phyloP scores from a whole-genome alignment of 2,888 invertebrate genomes.

The Lasioglossum lativentre region DNA sequence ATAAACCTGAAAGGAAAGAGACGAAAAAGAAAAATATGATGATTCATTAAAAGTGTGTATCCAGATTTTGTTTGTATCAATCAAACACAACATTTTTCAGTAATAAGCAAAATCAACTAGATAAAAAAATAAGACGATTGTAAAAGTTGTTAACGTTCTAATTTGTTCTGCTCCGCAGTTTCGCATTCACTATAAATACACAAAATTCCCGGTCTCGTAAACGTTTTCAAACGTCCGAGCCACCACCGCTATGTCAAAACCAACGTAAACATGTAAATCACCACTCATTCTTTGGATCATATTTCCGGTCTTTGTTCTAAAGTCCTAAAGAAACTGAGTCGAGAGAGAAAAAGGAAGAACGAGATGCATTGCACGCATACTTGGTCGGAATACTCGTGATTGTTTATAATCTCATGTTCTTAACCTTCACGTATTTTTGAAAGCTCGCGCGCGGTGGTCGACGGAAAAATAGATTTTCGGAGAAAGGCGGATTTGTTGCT shows the following conservation, averaged over 20 bases:
- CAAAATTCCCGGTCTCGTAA: not conserved
- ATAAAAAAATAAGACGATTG: not conserved
- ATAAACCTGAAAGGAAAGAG: no score
- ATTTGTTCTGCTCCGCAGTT: not conserved
- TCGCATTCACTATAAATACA: not conserved
- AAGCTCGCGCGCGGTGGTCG: not conserved
- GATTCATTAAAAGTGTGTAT: not conserved
- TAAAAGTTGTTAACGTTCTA: not conserved
- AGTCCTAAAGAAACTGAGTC: not conserved
- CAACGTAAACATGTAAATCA: slow-evolving; percentile 2
- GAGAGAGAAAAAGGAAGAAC: not conserved
- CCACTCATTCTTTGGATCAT: not conserved
- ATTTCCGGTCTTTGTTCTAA: not conserved
- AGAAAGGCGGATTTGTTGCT: slow-evolving; percentile 31
- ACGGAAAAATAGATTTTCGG: slow-evolving; percentile 53
- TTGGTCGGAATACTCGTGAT: not conserved
- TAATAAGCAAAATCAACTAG: not conserved
- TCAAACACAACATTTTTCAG: not conserved
- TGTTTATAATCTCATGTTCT: slow-evolving; percentile 24
- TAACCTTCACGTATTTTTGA: slow-evolving; percentile 49
- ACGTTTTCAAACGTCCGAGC: not conserved
- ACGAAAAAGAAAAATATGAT: no score
- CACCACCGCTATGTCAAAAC: not conserved
- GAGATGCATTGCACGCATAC: not conserved
- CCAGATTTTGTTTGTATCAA: not conserved